Base-by-base conservation (phyloP, 1,140 invertebrate genomes). In the Pseudachorutes palmiensis region DNA sequence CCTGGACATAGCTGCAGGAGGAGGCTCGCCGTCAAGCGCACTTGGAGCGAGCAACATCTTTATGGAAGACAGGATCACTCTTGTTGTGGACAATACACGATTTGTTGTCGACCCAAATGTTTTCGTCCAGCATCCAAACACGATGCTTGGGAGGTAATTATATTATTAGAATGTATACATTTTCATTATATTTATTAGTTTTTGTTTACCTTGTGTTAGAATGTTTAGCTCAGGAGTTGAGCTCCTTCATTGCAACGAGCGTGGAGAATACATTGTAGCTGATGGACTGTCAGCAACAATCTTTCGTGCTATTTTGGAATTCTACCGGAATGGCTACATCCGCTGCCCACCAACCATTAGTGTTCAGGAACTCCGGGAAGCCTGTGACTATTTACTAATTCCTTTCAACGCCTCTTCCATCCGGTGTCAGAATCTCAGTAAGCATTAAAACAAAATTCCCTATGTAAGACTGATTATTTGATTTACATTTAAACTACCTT, bases 261-360 rank as follows among this genome's bases (percentile, higher is more conserved):
- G 92, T 12, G 95, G 97, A 1, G 97, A 99, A 79, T 98, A 91
- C 79, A 92, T 98, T 76, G 91, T 99, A 28, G 95, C 94, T n/a
- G 96, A 99, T 70, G 97, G 97, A 0, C 93, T 99, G 70, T 94
- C 94, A 0, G 90, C 96, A 0, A 88, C 90, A 49, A 89, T 98
- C 1, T 99, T 99, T 77, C 83, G 94, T 51, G 89, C 94, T 0
- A 95, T 99, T 75, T 80, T 99, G 74, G 97, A 98, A 70, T 99
- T 90, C 80, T 99, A 98, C 79, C 89, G 92, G 70, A 86, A 87
- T 55, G 94, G 92, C 16, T 80, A 88, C 1, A 92, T 98, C 71
- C 83, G 90, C 31, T 94, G 93, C 77, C 93, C 93, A 0, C 84
- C 84, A 16, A 86, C 85, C 57, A 88, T 95, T 2, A 86, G 89